A percentile compares a stretch with the other conserved stretches of the same genome.
phyloP scores from a whole-genome alignment of 2,797 vertebrate species.

The Smutsia gigantea region DNA sequence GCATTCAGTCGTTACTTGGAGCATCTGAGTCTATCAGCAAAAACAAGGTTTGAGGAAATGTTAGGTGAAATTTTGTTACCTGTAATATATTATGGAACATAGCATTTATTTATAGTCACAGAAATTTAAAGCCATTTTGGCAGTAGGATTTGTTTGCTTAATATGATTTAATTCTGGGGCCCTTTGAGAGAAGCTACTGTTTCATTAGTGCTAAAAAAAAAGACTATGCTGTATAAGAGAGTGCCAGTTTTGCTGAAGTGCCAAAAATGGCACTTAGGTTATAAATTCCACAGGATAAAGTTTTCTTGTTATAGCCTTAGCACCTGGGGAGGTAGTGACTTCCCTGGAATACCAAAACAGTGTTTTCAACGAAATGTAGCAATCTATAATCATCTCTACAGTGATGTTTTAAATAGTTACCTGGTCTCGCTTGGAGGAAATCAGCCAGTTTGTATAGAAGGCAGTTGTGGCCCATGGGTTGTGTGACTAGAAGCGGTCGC shows the following conservation, averaged over 20 bases:
- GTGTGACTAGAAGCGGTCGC: neutral
- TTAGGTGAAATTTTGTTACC: constrained; percentile 67
- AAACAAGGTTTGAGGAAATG: constrained; percentile 93
- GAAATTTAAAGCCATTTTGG: constrained; percentile 4
- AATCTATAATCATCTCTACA: neutral
- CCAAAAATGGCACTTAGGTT: neutral
- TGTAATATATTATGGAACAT: neutral
- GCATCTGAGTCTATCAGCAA: constrained; percentile 96
- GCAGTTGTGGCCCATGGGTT: neutral
- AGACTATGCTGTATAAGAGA: neutral
- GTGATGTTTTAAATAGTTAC: neutral
- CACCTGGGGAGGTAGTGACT: neutral
- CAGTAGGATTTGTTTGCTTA: constrained; percentile 31
- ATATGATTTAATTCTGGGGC: constrained; percentile 39
- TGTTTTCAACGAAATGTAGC: neutral
- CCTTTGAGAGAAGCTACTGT: constrained; percentile 44
- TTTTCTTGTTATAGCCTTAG: neutral
- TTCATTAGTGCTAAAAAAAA: constrained; percentile 22
- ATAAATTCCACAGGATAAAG: neutral
- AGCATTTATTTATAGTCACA: neutral
- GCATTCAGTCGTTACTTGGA: constrained; percentile 95
- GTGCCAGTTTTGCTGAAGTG: neutral
- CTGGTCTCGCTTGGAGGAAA: neutral
- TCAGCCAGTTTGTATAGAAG: neutral
- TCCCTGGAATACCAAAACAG: neutral